Evolutionary conservation across 2,888 invertebrate species (phyloP), one percentile per base, ranked within the genome.

Genomic region (Ectemnius lituratus): DNA sequence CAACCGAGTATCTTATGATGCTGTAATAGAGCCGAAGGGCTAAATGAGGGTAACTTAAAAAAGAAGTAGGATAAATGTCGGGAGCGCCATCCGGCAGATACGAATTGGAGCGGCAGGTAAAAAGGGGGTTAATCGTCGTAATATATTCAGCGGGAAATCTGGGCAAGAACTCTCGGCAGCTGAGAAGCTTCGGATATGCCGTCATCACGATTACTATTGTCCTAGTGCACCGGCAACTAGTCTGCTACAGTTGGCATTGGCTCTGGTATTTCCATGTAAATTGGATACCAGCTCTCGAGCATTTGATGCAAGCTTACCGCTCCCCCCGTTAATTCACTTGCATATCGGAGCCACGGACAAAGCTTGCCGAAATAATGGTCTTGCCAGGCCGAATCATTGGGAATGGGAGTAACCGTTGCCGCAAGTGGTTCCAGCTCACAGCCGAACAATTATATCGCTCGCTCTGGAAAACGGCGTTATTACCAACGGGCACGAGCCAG

Each of bases 251-350:
- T 37, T 11, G 37, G 37, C 5, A 37, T 37, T 13, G 52, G 16
- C 16, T 20, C 8, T 16, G 16, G 20, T 27, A 58, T 58, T 58
- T 58, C 58, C 58, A 58, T 58, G 58, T 58, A 58, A 58, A 58
- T 58, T 58, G 58, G 58, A 58, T 52, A 5, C 14, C 6, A 4
- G 16, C 52, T 5, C 5, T 52, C n/a, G n/a, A 6, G 52, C n/a
- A 52, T 14, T 58, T 58, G 58, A 20, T 18, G 20, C 20, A 11
- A 18, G 14, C 58, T 1, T 3, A 20, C 16, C 4, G 14, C 20
- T 23, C 58, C 16, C 18, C 18, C 20, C 58, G 58, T 27, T 52
- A 52, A 58, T 58, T 27, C 27, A 27, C 58, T 27, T 3, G 13
- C 14, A 58, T 23, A 58, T 58, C 27, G 20, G 8, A 4, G 52